Percentiles rank a stretch among this genome's conserved stretches.
Conservation (phyloP, 2,888 invertebrate species). For the Uropetala carovei region DNA sequence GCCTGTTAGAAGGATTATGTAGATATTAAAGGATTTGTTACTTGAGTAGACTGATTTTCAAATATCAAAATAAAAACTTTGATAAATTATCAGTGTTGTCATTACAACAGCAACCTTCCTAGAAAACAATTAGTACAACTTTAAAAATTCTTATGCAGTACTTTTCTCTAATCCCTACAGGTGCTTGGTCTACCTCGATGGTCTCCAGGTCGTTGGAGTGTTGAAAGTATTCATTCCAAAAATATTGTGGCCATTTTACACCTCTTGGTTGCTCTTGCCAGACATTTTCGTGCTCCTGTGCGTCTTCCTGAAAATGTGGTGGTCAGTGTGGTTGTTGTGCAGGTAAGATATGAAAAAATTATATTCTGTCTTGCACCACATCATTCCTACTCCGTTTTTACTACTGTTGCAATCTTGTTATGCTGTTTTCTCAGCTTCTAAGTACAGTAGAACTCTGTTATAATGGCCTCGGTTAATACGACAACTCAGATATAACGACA, state of each 20-base stretch:
- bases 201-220: constrained; percentile 95
- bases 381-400: neutral
- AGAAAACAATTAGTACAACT: neutral
- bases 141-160: neutral
- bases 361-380: too few species aligned
- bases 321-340: constrained; percentile 94
- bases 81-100: too few species aligned
- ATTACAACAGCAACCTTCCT: neutral
- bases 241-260: constrained; percentile 97
- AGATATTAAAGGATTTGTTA: too few species aligned
- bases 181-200: constrained; percentile 84
- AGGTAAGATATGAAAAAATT: constrained; percentile 73
- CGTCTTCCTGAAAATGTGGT: constrained; percentile 97
- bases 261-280: constrained; percentile 92
- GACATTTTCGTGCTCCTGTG: constrained; percentile 96
- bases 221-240: constrained; percentile 97
- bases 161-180: constrained; percentile 73
- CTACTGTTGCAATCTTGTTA: neutral
- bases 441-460: too few species aligned
- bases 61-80: too few species aligned
- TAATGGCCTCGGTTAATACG: too few species aligned
- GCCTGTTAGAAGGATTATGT: too few species aligned
- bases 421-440: too few species aligned
- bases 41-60: too few species aligned
- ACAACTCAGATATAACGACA: too few species aligned